Base-by-base conservation (phyloP, 2,113 vertebrate species). In the Isurus oxyrinchus region DNA sequence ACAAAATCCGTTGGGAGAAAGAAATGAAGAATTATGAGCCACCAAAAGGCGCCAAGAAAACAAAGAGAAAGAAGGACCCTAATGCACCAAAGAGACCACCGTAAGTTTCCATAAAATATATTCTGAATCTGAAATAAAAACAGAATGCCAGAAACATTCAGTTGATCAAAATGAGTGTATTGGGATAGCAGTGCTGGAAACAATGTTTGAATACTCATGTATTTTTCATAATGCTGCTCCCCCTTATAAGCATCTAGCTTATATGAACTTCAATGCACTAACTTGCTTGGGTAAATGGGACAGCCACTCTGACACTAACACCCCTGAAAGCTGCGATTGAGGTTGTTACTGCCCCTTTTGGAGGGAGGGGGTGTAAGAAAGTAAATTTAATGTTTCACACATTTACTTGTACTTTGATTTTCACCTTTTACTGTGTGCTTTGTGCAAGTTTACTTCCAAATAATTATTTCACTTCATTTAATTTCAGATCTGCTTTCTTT, bases 51-150 rank as follows among this genome's bases (percentile, higher is more conserved):
- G 98, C 98, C 97, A 99, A 98, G 97, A 99, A 98, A 98, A 99
- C 98, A 98, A 98, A 99, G 96, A 98, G 40, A 95, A 95, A 98
- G 96, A 99, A 99, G 98, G 99, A 99, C 97, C 99, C 99, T 96
- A 99, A 99, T 97, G 99, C 99, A 96, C 99, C 99, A 55, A 99
- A 99, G 97, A 99, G 99, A 98, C 99, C 99, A 97, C 99, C 99
- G 99, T 99, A 97, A 97, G 99, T 98, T 96, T 25, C 87, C 94
- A 57, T 3, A n/a, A 21, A 87, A 49, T 87, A 25, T 53, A 49
- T 44, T 49, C 40, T 49, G 49, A 87, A 53, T 49, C 14, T 25
- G 79, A 14, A 81, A 84, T 84, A 21, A 44, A 84, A 40, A 84
- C 40, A 44, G 23, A 16, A 84, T 91, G 55, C 55, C 5, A 61